Evolutionary conservation across 2,888 invertebrate species (phyloP), one percentile per base, ranked within the genome.

Genomic region (Sussaba pulchella): DNA sequence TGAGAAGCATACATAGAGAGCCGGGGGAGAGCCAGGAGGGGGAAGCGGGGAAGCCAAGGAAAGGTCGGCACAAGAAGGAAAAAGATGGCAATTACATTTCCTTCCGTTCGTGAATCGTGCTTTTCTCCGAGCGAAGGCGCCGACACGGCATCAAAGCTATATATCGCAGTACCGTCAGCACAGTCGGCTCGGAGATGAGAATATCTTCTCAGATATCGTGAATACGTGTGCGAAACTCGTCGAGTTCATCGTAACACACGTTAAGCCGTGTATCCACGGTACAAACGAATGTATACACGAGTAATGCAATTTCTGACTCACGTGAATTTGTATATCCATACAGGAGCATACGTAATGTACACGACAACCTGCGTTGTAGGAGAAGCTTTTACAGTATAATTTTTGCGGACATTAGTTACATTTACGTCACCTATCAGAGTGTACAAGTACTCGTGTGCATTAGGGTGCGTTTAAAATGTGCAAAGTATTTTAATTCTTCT

Each of bases 41-140:
- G 31, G 6, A 6, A 31, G 4, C 4, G 6, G 31, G 2, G 31
- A 31, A 31, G 31, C 31, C 31, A 6, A 31, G 31, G 31, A 31
- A 31, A 31, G 31, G 6, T 31, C 31, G 31, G 31, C 10, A 2
- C 12, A 5, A 41, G 45, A 26, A 43, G 17, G 14, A 43, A 14
- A 17, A 54, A 54, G 24, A 73, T 73, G 52, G 72, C 72, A 73
- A 73, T 73, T 73, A 73, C 72, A 61, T 73, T 73, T 73, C 72
- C 72, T 73, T 73, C 72, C 72, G 72, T 54, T 52, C 41, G 41
- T 54, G 63, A 52, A 52, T 54, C 47, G 50, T 39, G 31, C 43
- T 73, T 52, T 73, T 52, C 52, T 52, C 26, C 63, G 26, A 52
- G 31, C 61, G 61, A 72, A 50, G 36, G 19, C 61, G 36, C 61